These are phyloP conservation scores for Labrus mixtus DNA, from an alignment of 2,113 vertebrate species.

Conservation along the genomic window DNA sequence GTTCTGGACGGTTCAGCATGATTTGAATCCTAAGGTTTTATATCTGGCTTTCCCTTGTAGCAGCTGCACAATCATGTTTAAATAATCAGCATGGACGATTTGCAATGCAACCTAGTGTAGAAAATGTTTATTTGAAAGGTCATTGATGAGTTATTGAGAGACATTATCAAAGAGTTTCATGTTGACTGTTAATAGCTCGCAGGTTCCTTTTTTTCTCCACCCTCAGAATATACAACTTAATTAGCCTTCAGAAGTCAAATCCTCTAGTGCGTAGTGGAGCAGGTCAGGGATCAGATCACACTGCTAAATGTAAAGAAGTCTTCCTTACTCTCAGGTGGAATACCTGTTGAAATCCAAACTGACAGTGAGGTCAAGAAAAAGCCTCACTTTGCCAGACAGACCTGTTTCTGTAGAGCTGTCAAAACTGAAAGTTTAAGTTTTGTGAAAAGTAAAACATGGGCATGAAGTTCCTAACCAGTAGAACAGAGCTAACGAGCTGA, in stretches of 20 bases:
- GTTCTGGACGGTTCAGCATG: background rate
- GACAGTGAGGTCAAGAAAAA: no score
- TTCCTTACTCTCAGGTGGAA: no score
- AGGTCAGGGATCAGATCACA: slow-evolving; percentile 27
- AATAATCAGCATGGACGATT: background rate
- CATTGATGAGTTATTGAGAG: background rate
- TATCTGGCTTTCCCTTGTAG: background rate
- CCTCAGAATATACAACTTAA: background rate
- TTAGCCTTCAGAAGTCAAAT: slow-evolving; percentile 25
- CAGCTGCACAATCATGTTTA: slow-evolving; percentile 1
- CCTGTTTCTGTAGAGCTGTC: background rate
- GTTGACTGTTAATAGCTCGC: slow-evolving; percentile 2
- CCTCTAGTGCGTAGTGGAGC: background rate
- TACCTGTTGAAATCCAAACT: no score
- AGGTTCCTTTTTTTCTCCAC: background rate
- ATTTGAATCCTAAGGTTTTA: slow-evolving; percentile 2
- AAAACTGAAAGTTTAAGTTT: background rate
- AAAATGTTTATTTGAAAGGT: background rate
- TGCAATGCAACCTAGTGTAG: background rate
- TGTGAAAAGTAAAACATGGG: slow-evolving; percentile 3
- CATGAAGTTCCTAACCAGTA: background rate
- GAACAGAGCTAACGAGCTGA: background rate
- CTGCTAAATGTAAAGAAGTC: background rate
- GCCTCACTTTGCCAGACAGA: background rate
- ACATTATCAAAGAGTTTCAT: background rate